Evolutionary conservation across 2,797 vertebrate genomes (phyloP).

Genomic region (Oreortyx pictus): DNA sequence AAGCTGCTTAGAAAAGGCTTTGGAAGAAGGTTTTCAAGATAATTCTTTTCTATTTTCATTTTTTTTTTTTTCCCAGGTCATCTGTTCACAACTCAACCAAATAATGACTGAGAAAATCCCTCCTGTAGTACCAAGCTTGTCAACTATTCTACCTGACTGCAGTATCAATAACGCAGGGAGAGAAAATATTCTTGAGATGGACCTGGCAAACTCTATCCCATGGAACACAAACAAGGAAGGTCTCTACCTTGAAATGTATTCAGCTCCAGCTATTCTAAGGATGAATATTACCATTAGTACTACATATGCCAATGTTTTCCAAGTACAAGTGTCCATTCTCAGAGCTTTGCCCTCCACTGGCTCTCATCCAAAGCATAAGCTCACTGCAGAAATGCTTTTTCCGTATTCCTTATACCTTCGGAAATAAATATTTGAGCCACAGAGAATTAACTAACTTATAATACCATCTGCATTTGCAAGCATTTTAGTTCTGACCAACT

Average conservation of each 20-base stretch:
- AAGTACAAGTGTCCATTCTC: background rate
- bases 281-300: background rate
- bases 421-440: background rate
- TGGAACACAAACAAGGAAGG: slow-evolving; percentile 31
- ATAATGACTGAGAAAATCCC: slow-evolving; percentile 45
- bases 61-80: slow-evolving; percentile 40
- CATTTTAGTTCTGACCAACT: background rate
- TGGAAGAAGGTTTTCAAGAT: background rate
- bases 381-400: background rate
- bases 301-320: background rate
- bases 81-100: background rate
- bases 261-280: background rate
- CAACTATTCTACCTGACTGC: background rate
- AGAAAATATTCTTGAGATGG: background rate
- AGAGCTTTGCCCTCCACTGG: background rate
- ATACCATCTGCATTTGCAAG: background rate
- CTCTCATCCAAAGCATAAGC: background rate
- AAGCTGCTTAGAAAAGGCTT: background rate
- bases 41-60: background rate
- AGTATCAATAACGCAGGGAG: background rate
- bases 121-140: background rate
- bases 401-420: background rate
- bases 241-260: background rate
- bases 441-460: background rate
- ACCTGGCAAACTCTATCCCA: background rate